phyloP scores from a whole-genome alignment of 2,113 vertebrate genomes.

The Perca flavescens region DNA sequence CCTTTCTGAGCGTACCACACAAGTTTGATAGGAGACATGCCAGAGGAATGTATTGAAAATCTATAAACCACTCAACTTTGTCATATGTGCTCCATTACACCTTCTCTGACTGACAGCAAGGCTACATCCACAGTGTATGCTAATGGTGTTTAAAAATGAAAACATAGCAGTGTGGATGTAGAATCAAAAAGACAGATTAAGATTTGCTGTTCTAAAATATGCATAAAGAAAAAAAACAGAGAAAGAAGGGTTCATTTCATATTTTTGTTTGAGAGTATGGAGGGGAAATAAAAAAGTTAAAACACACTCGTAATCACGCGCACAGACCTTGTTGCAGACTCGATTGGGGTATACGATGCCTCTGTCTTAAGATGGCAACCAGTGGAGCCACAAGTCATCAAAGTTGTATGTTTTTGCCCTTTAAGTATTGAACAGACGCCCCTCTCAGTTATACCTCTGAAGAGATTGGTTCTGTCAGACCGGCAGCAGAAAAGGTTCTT shows the following conservation, averaged over 20 bases:
- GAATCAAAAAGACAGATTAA: not conserved
- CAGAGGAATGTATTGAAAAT: slow-evolving; percentile 37
- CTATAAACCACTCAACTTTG: slow-evolving; percentile 32
- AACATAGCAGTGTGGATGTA: no score
- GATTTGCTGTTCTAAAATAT: not conserved
- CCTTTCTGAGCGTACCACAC: not conserved
- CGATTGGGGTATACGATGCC: not conserved
- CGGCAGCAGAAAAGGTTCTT: slow-evolving; percentile 28
- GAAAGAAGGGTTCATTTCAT: no score
- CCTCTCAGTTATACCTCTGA: slow-evolving; percentile 48
- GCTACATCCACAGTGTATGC: no score
- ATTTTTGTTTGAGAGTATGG: not conserved
- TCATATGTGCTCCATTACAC: slow-evolving; percentile 31
- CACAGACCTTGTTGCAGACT: slow-evolving; percentile 14
- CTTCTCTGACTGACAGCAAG: slow-evolving; percentile 5
- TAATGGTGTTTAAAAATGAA: no score
- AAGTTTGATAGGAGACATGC: slow-evolving; percentile 40
- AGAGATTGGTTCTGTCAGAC: slow-evolving; percentile 62
- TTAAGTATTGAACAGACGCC: slow-evolving; percentile 67
- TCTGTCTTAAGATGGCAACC: slow-evolving; percentile 22
- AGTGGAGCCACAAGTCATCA: slow-evolving; percentile 60
- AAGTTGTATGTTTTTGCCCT: slow-evolving; percentile 69
- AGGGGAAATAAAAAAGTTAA: not conserved
- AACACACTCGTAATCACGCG: not conserved
- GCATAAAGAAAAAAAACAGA: no score